phyloP scores from a whole-genome alignment of 2,797 vertebrate genomes.

The Cynopterus sphinx region DNA sequence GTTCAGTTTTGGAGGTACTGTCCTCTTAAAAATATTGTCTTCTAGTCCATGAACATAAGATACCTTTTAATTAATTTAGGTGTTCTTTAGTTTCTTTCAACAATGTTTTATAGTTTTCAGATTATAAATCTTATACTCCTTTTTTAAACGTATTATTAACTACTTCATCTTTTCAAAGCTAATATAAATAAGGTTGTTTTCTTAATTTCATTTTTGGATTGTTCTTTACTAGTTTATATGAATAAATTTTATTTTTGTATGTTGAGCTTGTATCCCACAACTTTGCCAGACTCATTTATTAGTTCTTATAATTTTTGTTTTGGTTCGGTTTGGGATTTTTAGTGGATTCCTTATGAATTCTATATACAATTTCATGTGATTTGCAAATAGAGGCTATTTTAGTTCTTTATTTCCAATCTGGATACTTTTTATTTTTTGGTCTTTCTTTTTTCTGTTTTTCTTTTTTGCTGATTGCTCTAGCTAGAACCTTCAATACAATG shows the following conservation, averaged over 20 bases:
- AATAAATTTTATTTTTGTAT: not conserved
- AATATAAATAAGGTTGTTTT: not conserved
- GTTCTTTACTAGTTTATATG: not conserved
- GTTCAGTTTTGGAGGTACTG: not conserved
- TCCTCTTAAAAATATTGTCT: constrained; percentile 6
- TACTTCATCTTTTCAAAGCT: not conserved
- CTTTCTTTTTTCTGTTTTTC: not conserved
- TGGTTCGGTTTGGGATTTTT: not conserved
- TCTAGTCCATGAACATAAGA: not conserved
- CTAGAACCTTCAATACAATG: not conserved
- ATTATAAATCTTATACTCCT: not conserved
- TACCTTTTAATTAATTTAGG: not conserved
- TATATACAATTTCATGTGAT: not conserved
- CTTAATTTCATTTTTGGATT: constrained; percentile 21
- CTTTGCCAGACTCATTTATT: not conserved
- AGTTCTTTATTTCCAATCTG: not conserved
- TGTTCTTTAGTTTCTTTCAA: constrained; percentile 20
- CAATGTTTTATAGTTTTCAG: not conserved
- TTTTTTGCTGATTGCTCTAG: not conserved
- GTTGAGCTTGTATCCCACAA: not conserved
- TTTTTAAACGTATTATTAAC: not conserved
- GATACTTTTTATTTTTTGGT: not conserved
- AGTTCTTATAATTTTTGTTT: not conserved
- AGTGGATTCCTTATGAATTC: not conserved
- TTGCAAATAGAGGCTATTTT: not conserved